A percentile compares a stretch with the other conserved stretches of the same genome.
Evolutionary conservation across 2,113 vertebrate species (phyloP).

Genomic region (Elachura formosa): DNA sequence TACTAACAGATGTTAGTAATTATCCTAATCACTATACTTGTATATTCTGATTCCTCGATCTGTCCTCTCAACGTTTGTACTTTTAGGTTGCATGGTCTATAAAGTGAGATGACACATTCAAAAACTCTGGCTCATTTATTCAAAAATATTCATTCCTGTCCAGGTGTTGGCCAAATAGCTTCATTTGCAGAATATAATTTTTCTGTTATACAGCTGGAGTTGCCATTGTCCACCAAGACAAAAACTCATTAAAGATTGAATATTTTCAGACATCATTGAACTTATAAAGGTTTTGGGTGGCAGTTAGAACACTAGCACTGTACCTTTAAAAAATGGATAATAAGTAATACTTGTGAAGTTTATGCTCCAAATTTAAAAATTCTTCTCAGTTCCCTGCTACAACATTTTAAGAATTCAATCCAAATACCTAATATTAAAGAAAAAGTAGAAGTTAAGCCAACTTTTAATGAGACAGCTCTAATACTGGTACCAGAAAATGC

Average conservation of each 20-base stretch:
- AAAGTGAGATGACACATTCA: not conserved
- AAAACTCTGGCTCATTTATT: not conserved
- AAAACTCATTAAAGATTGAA: not conserved
- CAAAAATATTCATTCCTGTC: not conserved
- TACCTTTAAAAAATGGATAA: not conserved
- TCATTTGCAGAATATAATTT: not conserved
- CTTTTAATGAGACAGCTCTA: not conserved
- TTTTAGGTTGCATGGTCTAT: not conserved
- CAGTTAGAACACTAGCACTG: not conserved
- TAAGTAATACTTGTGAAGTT: not conserved
- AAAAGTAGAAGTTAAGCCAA: not conserved
- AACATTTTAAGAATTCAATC: not conserved
- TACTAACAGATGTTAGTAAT: not conserved
- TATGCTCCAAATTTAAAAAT: not conserved
- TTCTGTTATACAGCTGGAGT: not conserved
- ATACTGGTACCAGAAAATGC: not conserved
- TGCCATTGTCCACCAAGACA: not conserved
- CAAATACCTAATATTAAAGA: not conserved
- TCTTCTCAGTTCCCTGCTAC: not conserved
- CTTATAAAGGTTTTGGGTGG: not conserved
- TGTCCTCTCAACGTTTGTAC: not conserved
- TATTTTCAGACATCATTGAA: not conserved
- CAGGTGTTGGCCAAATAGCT: not conserved
- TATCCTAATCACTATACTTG: not conserved
- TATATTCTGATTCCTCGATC: not conserved